phyloP scores from a whole-genome alignment of 2,797 vertebrate species.

The Podargus strigoides region DNA sequence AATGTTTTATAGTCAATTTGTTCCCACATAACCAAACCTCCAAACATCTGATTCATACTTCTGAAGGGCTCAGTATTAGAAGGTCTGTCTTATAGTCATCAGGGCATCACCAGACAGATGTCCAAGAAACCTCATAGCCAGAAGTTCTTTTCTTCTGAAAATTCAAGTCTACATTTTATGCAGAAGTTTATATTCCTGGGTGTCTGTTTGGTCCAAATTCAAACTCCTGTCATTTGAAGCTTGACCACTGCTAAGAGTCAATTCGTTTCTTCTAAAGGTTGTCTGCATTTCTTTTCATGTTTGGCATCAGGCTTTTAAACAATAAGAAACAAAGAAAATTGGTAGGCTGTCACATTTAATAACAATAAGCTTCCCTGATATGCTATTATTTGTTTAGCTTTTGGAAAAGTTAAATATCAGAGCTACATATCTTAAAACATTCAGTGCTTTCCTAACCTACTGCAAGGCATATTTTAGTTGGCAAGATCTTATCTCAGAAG shows the following conservation, averaged over 20 bases:
- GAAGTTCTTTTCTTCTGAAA: background rate
- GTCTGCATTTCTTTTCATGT: background rate
- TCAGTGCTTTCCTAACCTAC: slow-evolving; percentile 53
- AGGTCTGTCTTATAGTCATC: background rate
- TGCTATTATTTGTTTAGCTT: slow-evolving; percentile 49
- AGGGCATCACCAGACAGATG: background rate
- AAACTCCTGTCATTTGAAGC: background rate
- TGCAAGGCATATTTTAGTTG: slow-evolving; percentile 36
- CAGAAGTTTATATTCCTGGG: background rate
- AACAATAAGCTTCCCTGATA: slow-evolving; percentile 17
- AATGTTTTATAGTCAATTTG: slow-evolving; percentile 8
- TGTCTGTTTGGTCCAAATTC: background rate
- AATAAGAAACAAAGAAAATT: slow-evolving; percentile 38
- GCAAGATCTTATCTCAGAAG: slow-evolving; percentile 38
- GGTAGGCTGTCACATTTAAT: slow-evolving; percentile 32
- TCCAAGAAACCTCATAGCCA: background rate
- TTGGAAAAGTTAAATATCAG: slow-evolving; percentile 37
- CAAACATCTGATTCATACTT: background rate
- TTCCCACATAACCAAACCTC: background rate
- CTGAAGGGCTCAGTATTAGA: background rate
- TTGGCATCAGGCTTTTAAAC: background rate
- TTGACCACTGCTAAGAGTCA: background rate
- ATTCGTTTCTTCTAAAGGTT: background rate
- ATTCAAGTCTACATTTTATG: background rate
- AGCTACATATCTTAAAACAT: slow-evolving; percentile 43